Evolutionary conservation across 2,113 vertebrate species (phyloP).

Genomic region (Hepsetus odoe): DNA sequence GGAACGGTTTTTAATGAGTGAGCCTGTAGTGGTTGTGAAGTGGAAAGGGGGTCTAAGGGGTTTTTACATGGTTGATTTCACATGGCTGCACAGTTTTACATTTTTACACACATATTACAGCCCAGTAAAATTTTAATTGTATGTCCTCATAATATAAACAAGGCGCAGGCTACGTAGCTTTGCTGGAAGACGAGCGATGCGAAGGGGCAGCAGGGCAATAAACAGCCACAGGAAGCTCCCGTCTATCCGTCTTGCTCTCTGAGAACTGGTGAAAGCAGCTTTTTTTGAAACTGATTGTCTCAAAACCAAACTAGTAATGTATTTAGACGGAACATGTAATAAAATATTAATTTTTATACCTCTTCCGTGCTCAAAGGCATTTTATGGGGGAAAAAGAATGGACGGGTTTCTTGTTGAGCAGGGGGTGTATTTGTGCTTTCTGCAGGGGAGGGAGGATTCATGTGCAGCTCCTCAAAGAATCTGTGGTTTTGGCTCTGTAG

Average conservation of each 20-base stretch:
- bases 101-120: conserved; percentile 44
- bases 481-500: conserved; percentile 9
- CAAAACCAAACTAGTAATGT: background rate
- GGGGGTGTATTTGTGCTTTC: background rate
- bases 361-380: background rate
- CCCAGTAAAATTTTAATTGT: conserved; percentile 31
- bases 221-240: conserved; percentile 37
- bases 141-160: conserved; percentile 37
- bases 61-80: conserved; percentile 48
- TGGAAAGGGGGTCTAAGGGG: background rate
- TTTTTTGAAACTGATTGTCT: background rate
- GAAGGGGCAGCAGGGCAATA: conserved; percentile 27
- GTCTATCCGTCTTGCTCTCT: conserved; percentile 15
- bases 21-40: background rate
- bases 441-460: background rate
- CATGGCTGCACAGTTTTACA: conserved; percentile 31
- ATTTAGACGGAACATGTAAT: background rate
- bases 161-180: conserved; percentile 14
- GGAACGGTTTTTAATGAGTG: conserved; percentile 50
- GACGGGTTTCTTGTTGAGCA: background rate
- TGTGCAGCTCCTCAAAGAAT: background rate
- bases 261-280: background rate
- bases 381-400: background rate
- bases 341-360: background rate
- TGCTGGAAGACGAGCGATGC: background rate